Conservation (phyloP, 2,113 vertebrate species). For the Archocentrus centrarchus region DNA sequence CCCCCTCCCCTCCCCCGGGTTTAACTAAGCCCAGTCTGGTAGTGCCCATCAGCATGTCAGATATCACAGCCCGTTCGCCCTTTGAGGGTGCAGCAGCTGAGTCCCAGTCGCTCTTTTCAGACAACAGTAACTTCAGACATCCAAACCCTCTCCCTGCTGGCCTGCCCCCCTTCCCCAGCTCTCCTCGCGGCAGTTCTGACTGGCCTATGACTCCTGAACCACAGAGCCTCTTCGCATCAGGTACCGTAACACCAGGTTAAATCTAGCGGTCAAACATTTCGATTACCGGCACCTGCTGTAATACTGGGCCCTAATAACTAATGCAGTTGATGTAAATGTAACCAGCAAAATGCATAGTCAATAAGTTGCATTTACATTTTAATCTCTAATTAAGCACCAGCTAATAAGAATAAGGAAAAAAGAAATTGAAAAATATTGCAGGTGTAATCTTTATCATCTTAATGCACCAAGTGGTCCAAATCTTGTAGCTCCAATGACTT, state of each 20-base stretch:
- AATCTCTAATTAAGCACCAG: background rate
- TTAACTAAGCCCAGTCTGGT: slow-evolving; percentile 93
- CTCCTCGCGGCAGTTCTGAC: slow-evolving; percentile 91
- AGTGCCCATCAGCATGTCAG: slow-evolving; percentile 93
- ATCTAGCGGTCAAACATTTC: background rate
- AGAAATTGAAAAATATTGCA: background rate
- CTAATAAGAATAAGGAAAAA: background rate
- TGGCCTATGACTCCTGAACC: slow-evolving; percentile 99
- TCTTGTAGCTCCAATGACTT: slow-evolving; percentile 11
- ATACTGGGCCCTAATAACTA: background rate
- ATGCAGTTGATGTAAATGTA: background rate
- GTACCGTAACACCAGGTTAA: slow-evolving; percentile 68
- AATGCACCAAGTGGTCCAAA: background rate
- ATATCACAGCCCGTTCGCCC: slow-evolving; percentile 94
- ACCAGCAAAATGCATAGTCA: background rate
- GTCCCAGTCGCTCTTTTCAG: slow-evolving; percentile 98
- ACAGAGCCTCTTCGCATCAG: slow-evolving; percentile 99
- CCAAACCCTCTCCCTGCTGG: slow-evolving; percentile 97
- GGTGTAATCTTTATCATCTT: background rate
- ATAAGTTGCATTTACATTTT: background rate
- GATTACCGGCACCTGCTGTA: background rate
- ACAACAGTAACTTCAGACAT: slow-evolving; percentile 96
- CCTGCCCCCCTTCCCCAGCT: slow-evolving; percentile 93
- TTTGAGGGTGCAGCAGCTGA: slow-evolving; percentile 97
- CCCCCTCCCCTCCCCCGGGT: slow-evolving; percentile 96